Evolutionary conservation across 2,888 invertebrate genomes (phyloP), one percentile per base, ranked within the genome.

Genomic region (Sphecodes monilicornis): DNA sequence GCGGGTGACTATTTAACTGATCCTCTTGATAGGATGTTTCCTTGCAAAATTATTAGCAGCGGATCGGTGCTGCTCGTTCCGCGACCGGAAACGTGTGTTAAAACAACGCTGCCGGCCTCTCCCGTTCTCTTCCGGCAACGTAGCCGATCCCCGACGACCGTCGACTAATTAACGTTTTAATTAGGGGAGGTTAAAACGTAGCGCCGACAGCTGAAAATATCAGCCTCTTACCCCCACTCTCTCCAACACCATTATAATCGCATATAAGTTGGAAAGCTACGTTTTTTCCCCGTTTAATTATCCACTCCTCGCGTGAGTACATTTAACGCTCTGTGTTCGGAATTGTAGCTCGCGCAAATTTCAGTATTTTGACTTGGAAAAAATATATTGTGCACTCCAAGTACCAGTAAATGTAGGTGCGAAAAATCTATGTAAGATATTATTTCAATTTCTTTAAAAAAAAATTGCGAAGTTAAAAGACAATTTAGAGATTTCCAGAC

Each of bases 1-100:
- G 82, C 85, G 85, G 86, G 83, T 84, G 85, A 83, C 88, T 89
- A 86, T 88, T 90, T 86, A 85, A 82, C 86, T 79, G 84, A 75
- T 87, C 85, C 82, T 74, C 85, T 81, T 86, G 85, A 83, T 85
- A 73, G 75, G 69, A 84, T 82, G 83, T 82, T 86, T 86, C 86
- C 85, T 85, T 76, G 81, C 78, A 76, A 85, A 85, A 81, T 85
- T 85, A 74, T 85, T 81, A 85, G 76, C 85, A 76, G 76, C 74
- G 74, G 69, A 86, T 76, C 76, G 69, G 22, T 32, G 41, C 50
- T 39, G 71, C 11, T 11, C 74, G 78, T 13, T 57, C 60, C 50
- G 41, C 13, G 11, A 29, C 57, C 84, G 81, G 85, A 86, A 76
- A 78, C 76, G 26, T 66, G 85, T 22, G 72, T 85, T 80, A 74